Base-by-base conservation (phyloP, 2,797 vertebrate species). In the Coilia nasus region DNA sequence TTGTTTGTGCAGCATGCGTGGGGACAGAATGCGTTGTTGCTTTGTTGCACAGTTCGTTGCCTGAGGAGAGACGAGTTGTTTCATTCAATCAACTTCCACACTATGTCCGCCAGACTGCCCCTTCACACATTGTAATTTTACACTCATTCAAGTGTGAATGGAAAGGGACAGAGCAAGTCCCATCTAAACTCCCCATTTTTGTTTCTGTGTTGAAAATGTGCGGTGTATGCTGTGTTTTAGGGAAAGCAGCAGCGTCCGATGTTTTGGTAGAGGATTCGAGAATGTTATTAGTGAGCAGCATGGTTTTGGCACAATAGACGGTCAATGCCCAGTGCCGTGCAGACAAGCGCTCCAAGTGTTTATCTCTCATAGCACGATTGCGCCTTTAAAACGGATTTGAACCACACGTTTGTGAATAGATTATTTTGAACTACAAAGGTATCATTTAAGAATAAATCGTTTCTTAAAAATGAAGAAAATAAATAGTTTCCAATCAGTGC, bases 291-390 rank as follows among this genome's bases (percentile, higher is more conserved):
- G 80, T 46, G 82, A 75, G 31, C 46, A 82, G 81, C 84, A 21
- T 84, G 85, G 85, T 85, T 82, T 84, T 88, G 75, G 81, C 86
- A 90, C 91, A 90, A 87, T 87, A 91, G 90, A 91, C 90, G 87
- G 85, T 54, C 64, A 86, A 85, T 78, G 91, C 89, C 83, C 82
- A 90, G 84, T 88, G 75, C 90, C 90, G 87, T 90, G 35, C 6
- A 78, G 71, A 78, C 14, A 41, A 89, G 91, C 89, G 92, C 91
- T 89, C 87, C 85, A 87, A 88, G 93, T 90, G 89, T 92, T 92
- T 90, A 86, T 86, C 91, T 93, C 89, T 88, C 85, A 83, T 90
- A 90, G 90, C 89, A 88, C 81, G 85, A 85, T 84, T 90, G 87
- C 83, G 62, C 28, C 41, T 47, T 85, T 71, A 9, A 17, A 35